Evolutionary conservation across 2,888 invertebrate species (phyloP), one percentile per base, ranked within the genome.

Genomic region (Nezara viridula): DNA sequence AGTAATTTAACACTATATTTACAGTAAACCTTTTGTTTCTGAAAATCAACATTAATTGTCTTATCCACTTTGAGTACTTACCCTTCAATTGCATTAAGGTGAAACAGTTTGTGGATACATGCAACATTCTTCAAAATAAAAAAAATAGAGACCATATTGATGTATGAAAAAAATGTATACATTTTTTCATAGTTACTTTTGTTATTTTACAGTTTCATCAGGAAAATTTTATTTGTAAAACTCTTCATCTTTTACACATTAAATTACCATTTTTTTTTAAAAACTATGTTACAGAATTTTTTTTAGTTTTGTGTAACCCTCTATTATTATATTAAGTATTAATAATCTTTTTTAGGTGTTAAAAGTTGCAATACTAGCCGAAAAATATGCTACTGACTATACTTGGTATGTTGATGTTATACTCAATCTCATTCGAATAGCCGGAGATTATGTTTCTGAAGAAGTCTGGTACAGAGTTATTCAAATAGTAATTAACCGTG

Each of bases 391-490:
- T 32, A 98, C 98, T 86, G 99, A 99, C 93, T 99, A 98, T 92
- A 99, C 99, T 86, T 99, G 99, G 99, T 99, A 96, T 93, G 97
- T 97, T 91, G 99, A 99, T 94, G 99, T 99, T 24, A 99, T 99
- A 92, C 95, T 99, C 90, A 99, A 99, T 94, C 95, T 99, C 91
- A 99, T 99, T 92, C 96, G 99, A 94, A 98, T 99, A 94, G 99
- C 99, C 92, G 99, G 99, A 90, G 99, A 99, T 93, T 99, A 99
- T 94, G 99, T 99, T 47, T 98, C 98, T 90, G 99, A 99, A 93
- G 99, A 99, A 94, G 99, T 99, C 60, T 99, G 99, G 99, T 99
- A 99, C 93, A 95, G 99, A 93, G 99, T 99, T 89, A 99, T 99
- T 92, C 98, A 99, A 94, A 99, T 99, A 92, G 99, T 99, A 55